Base-by-base conservation (phyloP, 2,888 invertebrate genomes). In the Lapara coniferarum region DNA sequence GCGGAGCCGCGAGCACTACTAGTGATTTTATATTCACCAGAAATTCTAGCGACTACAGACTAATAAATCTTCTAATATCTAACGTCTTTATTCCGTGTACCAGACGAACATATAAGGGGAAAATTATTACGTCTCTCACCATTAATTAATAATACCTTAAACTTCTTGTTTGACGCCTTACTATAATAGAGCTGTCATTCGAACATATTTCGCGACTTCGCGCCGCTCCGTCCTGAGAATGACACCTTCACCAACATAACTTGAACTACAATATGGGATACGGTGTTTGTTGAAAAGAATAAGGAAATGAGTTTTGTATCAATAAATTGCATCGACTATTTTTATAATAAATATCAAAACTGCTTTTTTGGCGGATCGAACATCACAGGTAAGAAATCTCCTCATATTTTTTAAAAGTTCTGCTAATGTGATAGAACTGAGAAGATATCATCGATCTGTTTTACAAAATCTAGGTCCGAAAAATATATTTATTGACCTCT, bases 101-200 rank as follows among this genome's bases (percentile, higher is more conserved):
- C n/a, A 63, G 8, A 5, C 13, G 12, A 19, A 63, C 49, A 13
- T 19, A 63, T 49, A 49, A 12, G 13, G 49, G 44, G 46, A 63
- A 69, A 52, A 66, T 66, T 52, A 66, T 51, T 53, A 53, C 52
- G n/a, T 53, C 14, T 68, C 63, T 49, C 49, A 63, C 63, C 63
- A 63, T 63, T 63, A 63, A 63, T 63, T 63, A 63, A 63, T 63
- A 63, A 63, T 80, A 80, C 75, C 76, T 77, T 77, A 77, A 63
- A 63, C 19, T 63, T 49, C 19, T 63, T 80, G 76, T 79, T 85
- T 81, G 83, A 84, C 84, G 82, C 82, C 79, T 83, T 79, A 80
- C 80, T 81, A 83, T 87, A 89, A 86, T 86, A 83, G 86, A 84
- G 80, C 89, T 89, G 89, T 89, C 90, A 87, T 79, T 80, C 78